Conservation (phyloP, 2,797 vertebrate species). For the Cephalopachus bancanus region DNA sequence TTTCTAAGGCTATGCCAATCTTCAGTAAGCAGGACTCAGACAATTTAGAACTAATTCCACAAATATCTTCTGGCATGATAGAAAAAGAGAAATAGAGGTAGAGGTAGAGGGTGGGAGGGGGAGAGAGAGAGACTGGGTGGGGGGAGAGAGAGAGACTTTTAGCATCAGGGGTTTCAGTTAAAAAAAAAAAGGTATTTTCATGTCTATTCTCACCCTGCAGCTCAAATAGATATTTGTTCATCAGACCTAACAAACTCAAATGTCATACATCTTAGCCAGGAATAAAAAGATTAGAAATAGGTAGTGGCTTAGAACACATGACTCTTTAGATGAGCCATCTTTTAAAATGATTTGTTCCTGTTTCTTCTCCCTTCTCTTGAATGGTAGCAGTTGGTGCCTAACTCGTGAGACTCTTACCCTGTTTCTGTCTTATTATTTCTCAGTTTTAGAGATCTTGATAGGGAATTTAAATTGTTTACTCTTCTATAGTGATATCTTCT, state of each 20-base stretch:
- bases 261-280: background rate
- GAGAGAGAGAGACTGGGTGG: background rate
- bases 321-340: background rate
- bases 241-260: conserved; percentile 33
- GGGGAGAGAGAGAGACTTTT: background rate
- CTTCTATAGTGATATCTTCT: background rate
- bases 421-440: background rate
- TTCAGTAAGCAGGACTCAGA: conserved; percentile 4
- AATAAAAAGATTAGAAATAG: conserved; percentile 27
- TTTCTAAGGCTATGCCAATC: background rate
- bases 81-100: too few relatives aligned
- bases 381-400: background rate
- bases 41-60: background rate
- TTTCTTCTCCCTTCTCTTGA: conserved; percentile 39
- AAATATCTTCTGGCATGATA: background rate
- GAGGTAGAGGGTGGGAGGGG: too few relatives aligned
- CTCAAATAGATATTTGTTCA: conserved; percentile 54
- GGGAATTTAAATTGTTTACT: conserved; percentile 30
- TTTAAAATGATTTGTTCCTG: background rate
- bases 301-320: background rate
- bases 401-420: background rate
- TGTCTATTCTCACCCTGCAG: background rate
- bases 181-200: conserved; percentile 17
- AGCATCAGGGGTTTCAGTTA: background rate
- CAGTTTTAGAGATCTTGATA: conserved; percentile 24